Percentiles rank a stretch among this genome's conserved stretches.
Conservation (phyloP, 2,888 invertebrate genomes). For the Hermodice carunculata region DNA sequence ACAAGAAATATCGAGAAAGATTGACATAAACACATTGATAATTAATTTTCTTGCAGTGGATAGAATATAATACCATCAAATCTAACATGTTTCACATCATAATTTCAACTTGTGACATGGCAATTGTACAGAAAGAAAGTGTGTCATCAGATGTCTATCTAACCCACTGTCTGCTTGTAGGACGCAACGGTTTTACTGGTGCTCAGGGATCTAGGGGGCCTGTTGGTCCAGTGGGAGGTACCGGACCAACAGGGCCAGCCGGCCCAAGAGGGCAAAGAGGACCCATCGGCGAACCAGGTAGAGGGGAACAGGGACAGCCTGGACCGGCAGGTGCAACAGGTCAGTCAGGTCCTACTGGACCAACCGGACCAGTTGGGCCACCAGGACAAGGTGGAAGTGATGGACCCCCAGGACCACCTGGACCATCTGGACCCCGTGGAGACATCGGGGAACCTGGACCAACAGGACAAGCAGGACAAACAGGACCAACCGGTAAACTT, state of each 20-base stretch:
- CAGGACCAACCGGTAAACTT: slow-evolving; percentile 20
- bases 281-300: not conserved
- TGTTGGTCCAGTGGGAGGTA: not conserved
- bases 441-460: slow-evolving; percentile 79
- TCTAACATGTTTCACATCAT: no score
- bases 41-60: no score
- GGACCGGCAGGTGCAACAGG: slow-evolving; percentile 26
- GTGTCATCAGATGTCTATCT: no score
- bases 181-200: slow-evolving; percentile 15
- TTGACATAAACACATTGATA: no score
- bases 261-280: slow-evolving; percentile 27
- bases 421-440: slow-evolving; percentile 69
- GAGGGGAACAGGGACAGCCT: not conserved
- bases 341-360: slow-evolving; percentile 8
- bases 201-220: slow-evolving; percentile 10
- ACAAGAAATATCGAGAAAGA: no score
- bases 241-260: slow-evolving; percentile 13
- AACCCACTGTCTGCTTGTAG: no score
- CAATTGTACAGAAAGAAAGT: no score
- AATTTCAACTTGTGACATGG: no score
- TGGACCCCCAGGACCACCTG: slow-evolving; percentile 24
- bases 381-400: slow-evolving; percentile 72
- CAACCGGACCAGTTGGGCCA: slow-evolving; percentile 68
- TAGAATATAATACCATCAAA: no score
- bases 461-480: slow-evolving; percentile 25